Conservation (phyloP, 1,140 invertebrate species). For the Drosophila ananassae region DNA sequence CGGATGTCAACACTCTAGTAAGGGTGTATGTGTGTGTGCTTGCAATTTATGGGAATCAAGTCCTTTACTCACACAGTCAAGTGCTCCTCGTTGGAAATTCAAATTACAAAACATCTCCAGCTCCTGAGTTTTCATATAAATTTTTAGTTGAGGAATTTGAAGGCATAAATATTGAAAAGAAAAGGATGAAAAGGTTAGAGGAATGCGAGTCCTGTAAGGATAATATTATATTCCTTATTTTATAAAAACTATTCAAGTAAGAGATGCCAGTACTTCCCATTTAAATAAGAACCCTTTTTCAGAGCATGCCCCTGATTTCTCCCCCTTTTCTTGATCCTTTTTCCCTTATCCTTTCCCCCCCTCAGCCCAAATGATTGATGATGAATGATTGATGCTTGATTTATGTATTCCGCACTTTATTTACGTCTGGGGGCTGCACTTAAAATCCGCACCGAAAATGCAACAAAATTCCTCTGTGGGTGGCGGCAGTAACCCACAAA, state of each 20-base stretch:
- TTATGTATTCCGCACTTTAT: slow-evolving; percentile 51
- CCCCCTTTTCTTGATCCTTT: not conserved
- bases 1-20: slow-evolving; percentile 1
- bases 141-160: slow-evolving; percentile 12
- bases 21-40: slow-evolving; percentile 24
- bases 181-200: no score
- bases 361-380: slow-evolving; percentile 61
- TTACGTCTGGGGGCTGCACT: slow-evolving; percentile 16
- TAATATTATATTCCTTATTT: no score
- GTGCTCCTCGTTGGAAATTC: slow-evolving; percentile 21
- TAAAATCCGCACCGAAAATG: slow-evolving; percentile 32
- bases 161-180: slow-evolving; percentile 1
- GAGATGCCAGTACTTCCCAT: no score
- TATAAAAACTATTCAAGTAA: no score
- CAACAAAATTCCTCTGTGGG: slow-evolving; percentile 19
- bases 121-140: slow-evolving; percentile 5
- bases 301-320: not conserved
- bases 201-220: no score
- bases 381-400: slow-evolving; percentile 76
- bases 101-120: slow-evolving; percentile 32
- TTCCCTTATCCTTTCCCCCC: not conserved
- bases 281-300: not conserved
- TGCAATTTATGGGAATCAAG: slow-evolving; percentile 52
- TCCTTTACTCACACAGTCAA: no score
- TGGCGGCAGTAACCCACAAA: not conserved